These are phyloP conservation scores for Pomacea maculata DNA, from an alignment of 1,140 invertebrate species.

Conservation along the genomic window DNA sequence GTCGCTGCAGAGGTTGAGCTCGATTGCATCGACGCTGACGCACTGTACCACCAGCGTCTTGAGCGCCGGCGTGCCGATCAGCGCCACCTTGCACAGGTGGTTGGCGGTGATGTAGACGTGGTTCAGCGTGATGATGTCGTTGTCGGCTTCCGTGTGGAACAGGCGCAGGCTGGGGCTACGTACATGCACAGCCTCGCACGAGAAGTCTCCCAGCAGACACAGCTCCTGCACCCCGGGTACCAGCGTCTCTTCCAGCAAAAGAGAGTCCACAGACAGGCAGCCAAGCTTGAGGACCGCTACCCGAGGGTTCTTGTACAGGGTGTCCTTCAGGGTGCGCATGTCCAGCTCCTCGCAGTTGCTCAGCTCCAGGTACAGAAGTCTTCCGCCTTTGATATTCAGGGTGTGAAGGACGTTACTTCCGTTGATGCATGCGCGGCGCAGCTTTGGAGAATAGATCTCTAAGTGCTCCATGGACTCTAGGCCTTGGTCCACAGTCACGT, in stretches of 20 bases:
- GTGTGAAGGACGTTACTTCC: conserved; percentile 50
- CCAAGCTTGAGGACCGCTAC: conserved; percentile 48
- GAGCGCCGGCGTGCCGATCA: conserved; percentile 52
- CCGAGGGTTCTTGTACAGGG: conserved; percentile 39
- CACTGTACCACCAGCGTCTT: conserved; percentile 56
- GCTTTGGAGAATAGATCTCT: conserved; percentile 40
- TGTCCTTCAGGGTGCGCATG: conserved; percentile 44
- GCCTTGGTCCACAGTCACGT: conserved; percentile 51
- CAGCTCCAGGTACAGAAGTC: conserved; percentile 46
- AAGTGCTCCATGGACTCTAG: conserved; percentile 56
- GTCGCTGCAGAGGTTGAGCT: conserved; percentile 58
- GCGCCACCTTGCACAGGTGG: conserved; percentile 56
- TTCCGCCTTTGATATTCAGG: conserved; percentile 44
- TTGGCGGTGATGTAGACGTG: conserved; percentile 60
- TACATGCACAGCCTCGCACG: conserved; percentile 54
- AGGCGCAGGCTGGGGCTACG: conserved; percentile 52
- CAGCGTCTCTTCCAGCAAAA: conserved; percentile 51
- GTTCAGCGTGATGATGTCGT: conserved; percentile 53
- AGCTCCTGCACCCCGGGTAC: conserved; percentile 53
- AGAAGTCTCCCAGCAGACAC: conserved; percentile 53
- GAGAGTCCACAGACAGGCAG: conserved; percentile 51
- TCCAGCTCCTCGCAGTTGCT: conserved; percentile 55
- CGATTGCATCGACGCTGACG: conserved; percentile 56
- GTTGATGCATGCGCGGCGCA: conserved; percentile 45
- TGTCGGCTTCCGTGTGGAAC: conserved; percentile 54